phyloP scores from a whole-genome alignment of 2,888 invertebrate species.

The Venusia cambrica region DNA sequence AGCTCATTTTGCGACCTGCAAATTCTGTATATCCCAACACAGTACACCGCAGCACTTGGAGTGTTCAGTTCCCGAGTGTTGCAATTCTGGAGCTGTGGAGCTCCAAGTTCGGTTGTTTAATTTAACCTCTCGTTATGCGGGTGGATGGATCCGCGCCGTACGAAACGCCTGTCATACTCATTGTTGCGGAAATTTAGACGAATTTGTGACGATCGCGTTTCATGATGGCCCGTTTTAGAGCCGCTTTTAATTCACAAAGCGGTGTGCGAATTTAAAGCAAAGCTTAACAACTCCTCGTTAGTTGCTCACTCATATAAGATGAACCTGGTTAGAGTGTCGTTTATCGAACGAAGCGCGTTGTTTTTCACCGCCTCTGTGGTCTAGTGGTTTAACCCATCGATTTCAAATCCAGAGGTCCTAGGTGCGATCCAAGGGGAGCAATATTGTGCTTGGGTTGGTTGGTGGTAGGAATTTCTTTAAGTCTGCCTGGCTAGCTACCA shows the following conservation, averaged over 20 bases:
- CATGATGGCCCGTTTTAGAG: slow-evolving; percentile 70
- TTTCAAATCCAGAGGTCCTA: not conserved
- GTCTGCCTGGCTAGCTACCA: too few relatives aligned
- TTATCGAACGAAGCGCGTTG: slow-evolving; percentile 30
- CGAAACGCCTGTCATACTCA: slow-evolving; percentile 56
- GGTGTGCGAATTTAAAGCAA: slow-evolving; percentile 61
- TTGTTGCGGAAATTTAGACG: slow-evolving; percentile 73
- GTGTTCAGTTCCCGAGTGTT: too few relatives aligned
- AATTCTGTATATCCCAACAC: too few relatives aligned
- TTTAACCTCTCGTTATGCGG: slow-evolving; percentile 72
- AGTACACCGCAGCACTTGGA: slow-evolving; percentile 7
- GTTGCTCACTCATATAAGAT: slow-evolving; percentile 63
- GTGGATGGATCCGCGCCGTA: slow-evolving; percentile 56
- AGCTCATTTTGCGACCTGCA: too few relatives aligned
- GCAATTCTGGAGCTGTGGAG: slow-evolving; percentile 14
- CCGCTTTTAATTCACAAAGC: slow-evolving; percentile 70
- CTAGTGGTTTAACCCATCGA: slow-evolving; percentile 15
- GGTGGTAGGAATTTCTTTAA: too few relatives aligned
- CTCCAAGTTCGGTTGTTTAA: slow-evolving; percentile 67
- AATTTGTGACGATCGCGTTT: slow-evolving; percentile 73
- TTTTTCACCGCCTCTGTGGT: too few relatives aligned
- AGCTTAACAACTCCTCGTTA: slow-evolving; percentile 71
- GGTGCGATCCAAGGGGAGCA: too few relatives aligned
- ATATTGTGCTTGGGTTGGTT: too few relatives aligned
- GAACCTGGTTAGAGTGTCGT: slow-evolving; percentile 32